Evolutionary conservation across 2,888 invertebrate genomes (phyloP).

Genomic region (Hydroisotoma schaefferi): DNA sequence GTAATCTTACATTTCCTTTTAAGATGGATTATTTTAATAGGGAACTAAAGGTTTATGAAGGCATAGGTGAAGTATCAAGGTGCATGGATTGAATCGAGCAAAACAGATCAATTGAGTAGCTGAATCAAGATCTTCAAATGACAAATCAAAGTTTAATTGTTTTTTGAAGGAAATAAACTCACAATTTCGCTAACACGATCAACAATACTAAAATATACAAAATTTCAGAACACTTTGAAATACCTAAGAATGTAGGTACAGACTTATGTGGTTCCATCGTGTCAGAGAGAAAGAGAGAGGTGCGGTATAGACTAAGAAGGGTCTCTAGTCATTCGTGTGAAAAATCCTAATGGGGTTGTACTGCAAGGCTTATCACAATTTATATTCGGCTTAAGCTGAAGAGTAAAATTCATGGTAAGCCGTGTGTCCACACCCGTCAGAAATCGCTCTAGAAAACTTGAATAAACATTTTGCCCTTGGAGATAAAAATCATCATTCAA

Average conservation of each 20-base stretch:
- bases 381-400: background rate
- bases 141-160: no score
- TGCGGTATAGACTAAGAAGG: background rate
- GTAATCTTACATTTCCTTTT: no score
- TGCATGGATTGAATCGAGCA: no score
- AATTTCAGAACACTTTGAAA: slow-evolving; percentile 12
- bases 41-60: no score
- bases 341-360: background rate
- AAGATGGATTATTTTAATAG: no score
- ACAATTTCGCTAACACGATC: slow-evolving; percentile 1
- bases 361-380: background rate
- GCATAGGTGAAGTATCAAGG: no score
- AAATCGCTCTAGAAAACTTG: background rate
- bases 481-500: background rate
- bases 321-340: background rate
- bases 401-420: no score
- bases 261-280: background rate
- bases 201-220: slow-evolving; percentile 16
- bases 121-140: no score
- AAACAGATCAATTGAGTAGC: no score
- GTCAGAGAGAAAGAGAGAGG: background rate
- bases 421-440: background rate
- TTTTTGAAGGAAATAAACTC: slow-evolving; percentile 1
- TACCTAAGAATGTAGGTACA: slow-evolving; percentile 11
- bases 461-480: background rate